Evolutionary conservation across 2,113 vertebrate genomes (phyloP).

Genomic region (Gnathonemus longibarbis): DNA sequence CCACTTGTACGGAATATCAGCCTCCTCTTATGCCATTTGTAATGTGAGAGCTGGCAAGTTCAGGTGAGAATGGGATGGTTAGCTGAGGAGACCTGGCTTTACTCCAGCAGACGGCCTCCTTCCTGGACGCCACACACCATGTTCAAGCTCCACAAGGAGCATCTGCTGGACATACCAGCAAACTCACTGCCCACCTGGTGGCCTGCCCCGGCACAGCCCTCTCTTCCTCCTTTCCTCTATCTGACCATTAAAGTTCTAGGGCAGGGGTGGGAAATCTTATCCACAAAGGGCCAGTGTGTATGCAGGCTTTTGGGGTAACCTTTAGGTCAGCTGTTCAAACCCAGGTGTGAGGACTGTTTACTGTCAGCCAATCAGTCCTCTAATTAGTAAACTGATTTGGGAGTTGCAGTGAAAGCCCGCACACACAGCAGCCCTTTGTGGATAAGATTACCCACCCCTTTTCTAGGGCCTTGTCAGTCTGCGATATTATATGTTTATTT

Average conservation of each 20-base stretch:
- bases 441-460: too few species aligned
- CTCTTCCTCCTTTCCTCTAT: neutral
- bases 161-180: neutral
- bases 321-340: too few species aligned
- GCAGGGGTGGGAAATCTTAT: too few species aligned
- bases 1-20: neutral
- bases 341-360: too few species aligned
- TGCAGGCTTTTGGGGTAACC: too few species aligned
- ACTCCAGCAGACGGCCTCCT: neutral
- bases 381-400: too few species aligned
- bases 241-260: neutral
- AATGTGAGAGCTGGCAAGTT: neutral
- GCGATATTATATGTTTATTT: neutral
- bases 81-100: neutral
- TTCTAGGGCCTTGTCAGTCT: neutral
- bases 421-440: too few species aligned
- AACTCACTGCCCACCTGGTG: neutral
- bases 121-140: too few species aligned
- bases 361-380: too few species aligned
- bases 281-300: too few species aligned
- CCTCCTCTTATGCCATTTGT: neutral
- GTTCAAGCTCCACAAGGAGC: too few species aligned
- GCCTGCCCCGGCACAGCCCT: neutral
- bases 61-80: neutral
- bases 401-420: too few species aligned